Evolutionary conservation across 2,797 vertebrate genomes (phyloP).

Genomic region (Perodicticus potto): DNA sequence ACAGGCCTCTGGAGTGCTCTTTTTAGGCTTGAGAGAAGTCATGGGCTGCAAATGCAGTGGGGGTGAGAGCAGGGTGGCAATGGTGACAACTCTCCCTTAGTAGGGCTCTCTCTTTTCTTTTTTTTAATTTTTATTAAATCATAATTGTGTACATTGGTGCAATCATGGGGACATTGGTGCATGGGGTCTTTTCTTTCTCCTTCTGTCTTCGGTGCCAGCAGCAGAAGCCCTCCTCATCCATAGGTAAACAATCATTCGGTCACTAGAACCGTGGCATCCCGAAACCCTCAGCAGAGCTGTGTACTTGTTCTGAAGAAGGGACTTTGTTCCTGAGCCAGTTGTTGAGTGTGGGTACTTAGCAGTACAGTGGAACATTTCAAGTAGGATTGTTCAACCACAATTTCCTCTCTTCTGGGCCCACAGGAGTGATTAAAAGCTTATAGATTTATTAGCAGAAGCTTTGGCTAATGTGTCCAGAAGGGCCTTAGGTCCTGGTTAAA

Average conservation of each 20-base stretch:
- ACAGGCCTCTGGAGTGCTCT: background rate
- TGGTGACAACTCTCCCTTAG: background rate
- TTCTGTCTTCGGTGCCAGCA: background rate
- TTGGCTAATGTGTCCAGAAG: background rate
- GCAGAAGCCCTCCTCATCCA: background rate
- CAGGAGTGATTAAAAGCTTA: background rate
- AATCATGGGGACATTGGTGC: too few relatives aligned
- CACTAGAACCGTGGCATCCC: background rate
- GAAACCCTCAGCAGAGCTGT: background rate
- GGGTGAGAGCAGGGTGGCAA: too few relatives aligned
- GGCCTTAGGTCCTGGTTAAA: background rate
- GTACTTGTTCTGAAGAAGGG: background rate
- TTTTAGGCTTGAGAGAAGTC: background rate
- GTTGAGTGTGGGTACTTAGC: background rate
- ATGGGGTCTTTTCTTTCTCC: background rate
- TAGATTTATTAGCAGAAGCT: background rate
- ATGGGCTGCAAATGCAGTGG: background rate
- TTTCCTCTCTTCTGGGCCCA: background rate
- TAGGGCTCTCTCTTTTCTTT: background rate
- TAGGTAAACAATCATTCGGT: background rate
- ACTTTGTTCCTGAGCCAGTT: background rate
- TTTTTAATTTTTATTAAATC: too few relatives aligned
- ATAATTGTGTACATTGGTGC: too few relatives aligned
- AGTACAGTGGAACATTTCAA: background rate
- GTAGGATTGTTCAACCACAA: background rate